Evolutionary conservation across 1,140 invertebrate species (phyloP).

Genomic region (Aphaenogaster ashmeadi): DNA sequence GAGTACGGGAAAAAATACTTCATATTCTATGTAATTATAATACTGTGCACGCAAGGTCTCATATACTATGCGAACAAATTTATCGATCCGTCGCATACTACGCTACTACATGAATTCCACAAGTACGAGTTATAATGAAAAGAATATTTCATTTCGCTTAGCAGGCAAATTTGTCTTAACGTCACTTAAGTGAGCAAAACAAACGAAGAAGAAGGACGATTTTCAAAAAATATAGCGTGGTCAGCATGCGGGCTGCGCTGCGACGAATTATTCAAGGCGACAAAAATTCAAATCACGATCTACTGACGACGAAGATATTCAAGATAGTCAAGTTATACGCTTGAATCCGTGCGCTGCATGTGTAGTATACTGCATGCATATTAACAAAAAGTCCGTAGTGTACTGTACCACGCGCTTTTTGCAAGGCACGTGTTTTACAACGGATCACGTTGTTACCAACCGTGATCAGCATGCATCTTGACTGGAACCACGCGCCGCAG

Average conservation of each 20-base stretch:
- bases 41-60: background rate
- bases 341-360: background rate
- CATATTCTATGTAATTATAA: background rate
- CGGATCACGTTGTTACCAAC: slow-evolving; percentile 86
- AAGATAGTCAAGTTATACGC: background rate
- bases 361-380: too few relatives aligned
- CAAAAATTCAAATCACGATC: slow-evolving; percentile 3
- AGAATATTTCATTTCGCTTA: slow-evolving; percentile 1
- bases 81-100: slow-evolving; percentile 7
- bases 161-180: background rate
- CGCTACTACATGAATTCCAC: background rate
- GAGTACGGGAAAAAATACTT: background rate
- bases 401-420: background rate
- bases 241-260: background rate
- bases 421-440: slow-evolving; percentile 45
- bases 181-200: background rate
- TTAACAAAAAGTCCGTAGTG: background rate
- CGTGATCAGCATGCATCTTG: slow-evolving; percentile 91
- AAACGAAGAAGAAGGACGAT: background rate
- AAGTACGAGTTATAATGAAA: background rate
- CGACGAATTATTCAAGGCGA: background rate
- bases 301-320: background rate
- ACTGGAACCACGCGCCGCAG: slow-evolving; percentile 94
- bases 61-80: background rate
- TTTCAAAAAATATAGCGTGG: background rate